Conservation (phyloP, 2,888 invertebrate species). For the Pinctada fucata region DNA sequence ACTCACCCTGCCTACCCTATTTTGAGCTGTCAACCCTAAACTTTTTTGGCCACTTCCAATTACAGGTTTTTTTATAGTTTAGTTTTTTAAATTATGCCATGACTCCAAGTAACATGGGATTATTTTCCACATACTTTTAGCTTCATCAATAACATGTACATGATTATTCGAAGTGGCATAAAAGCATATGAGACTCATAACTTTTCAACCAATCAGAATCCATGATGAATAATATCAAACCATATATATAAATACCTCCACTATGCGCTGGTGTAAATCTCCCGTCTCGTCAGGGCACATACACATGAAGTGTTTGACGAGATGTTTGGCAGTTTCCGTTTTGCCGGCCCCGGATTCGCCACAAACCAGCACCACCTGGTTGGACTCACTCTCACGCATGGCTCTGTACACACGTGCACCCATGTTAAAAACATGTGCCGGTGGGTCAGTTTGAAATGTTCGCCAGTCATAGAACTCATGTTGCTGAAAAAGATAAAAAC, state of each 20-base stretch:
- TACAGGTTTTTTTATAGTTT: too few species aligned
- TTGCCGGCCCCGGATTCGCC: constrained; percentile 70
- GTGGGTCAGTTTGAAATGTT: constrained; percentile 27
- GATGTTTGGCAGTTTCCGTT: constrained; percentile 66
- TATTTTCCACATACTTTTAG: too few species aligned
- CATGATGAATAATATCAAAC: too few species aligned
- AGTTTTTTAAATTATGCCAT: too few species aligned
- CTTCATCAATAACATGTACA: too few species aligned
- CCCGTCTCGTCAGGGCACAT: constrained; percentile 51
- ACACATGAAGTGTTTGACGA: constrained; percentile 55
- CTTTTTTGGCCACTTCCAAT: too few species aligned
- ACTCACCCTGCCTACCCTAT: too few species aligned
- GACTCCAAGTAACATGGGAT: too few species aligned
- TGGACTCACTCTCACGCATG: constrained; percentile 49
- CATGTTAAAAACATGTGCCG: constrained; percentile 52
- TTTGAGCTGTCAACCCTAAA: too few species aligned
- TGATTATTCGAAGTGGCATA: too few species aligned
- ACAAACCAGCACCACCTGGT: constrained; percentile 57
- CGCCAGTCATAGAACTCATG: constrained; percentile 48
- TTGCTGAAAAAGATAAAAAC: constrained; percentile 34
- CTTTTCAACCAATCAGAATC: too few species aligned
- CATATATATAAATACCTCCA: constrained; percentile 38
- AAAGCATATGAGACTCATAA: too few species aligned
- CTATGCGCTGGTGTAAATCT: constrained; percentile 52
- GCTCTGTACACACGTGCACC: constrained; percentile 50